phyloP scores from a whole-genome alignment of 2,797 vertebrate species.

The Xyrichtys novacula region DNA sequence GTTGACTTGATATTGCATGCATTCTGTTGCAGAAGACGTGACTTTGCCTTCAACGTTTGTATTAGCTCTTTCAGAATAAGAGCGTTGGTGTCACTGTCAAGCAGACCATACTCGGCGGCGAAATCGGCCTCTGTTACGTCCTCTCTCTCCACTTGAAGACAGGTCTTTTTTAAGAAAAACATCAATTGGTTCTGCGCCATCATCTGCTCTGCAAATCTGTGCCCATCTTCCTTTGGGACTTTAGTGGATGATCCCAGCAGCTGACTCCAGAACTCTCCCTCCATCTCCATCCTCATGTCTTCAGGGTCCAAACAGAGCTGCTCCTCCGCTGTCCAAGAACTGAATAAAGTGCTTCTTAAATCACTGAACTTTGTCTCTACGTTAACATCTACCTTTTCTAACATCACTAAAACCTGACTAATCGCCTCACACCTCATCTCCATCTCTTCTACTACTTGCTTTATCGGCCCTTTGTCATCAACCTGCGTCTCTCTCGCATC shows the following conservation, averaged over 20 bases:
- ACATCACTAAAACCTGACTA: constrained; percentile 76
- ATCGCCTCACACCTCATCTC: constrained; percentile 81
- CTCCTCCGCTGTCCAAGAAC: constrained; percentile 57
- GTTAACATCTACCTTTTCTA: constrained; percentile 73
- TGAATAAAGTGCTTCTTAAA: constrained; percentile 76
- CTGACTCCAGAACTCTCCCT: constrained; percentile 82
- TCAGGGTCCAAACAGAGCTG: constrained; percentile 49
- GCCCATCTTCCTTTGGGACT: constrained; percentile 33
- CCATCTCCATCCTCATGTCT: constrained; percentile 66
- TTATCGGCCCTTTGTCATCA: constrained; percentile 59
- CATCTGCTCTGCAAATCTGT: constrained; percentile 66
- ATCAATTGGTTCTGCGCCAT: constrained; percentile 77
- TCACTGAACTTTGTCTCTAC: constrained; percentile 66
- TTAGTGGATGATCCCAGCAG: constrained; percentile 61
- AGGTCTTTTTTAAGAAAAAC: constrained; percentile 59
- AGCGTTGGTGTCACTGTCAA: constrained; percentile 67
- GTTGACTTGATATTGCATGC: constrained; percentile 61
- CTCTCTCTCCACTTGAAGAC: constrained; percentile 42
- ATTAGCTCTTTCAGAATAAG: constrained; percentile 72
- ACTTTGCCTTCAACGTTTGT: constrained; percentile 73
- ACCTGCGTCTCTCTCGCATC: constrained; percentile 64
- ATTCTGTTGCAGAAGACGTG: constrained; percentile 67
- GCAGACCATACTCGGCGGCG: constrained; percentile 57
- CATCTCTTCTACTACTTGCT: constrained; percentile 81
- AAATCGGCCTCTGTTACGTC: constrained; percentile 36